Percentiles rank a stretch among this genome's conserved stretches.
phyloP scores from a whole-genome alignment of 2,888 invertebrate genomes.

The Halocaridina rubra region DNA sequence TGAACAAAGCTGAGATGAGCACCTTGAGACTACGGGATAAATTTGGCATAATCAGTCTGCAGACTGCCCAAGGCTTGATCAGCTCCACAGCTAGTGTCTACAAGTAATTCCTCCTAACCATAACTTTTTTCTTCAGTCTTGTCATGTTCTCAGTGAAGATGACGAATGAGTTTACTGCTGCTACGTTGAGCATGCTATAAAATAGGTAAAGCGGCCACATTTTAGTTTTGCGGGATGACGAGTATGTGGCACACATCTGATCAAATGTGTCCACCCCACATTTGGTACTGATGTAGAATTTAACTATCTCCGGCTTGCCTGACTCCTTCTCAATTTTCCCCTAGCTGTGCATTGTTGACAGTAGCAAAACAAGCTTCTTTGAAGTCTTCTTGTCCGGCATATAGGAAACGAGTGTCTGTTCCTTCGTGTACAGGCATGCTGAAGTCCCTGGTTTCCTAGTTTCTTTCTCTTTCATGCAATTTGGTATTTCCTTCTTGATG shows the following conservation, averaged over 20 bases:
- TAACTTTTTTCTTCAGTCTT: background rate
- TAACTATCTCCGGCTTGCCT: conserved; percentile 29
- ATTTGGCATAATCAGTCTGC: background rate
- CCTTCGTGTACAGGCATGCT: background rate
- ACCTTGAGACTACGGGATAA: background rate
- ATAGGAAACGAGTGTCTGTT: conserved; percentile 5
- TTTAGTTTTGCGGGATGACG: background rate
- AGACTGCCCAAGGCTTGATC: background rate
- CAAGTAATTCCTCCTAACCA: background rate
- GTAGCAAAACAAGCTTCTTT: conserved; percentile 2
- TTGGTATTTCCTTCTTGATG: conserved; percentile 1
- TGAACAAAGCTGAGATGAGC: background rate
- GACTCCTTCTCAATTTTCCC: background rate
- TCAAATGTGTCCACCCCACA: conserved; percentile 30
- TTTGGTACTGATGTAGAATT: conserved; percentile 33
- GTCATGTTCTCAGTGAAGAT: background rate
- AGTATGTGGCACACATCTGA: conserved; percentile 27
- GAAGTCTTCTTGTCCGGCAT: background rate
- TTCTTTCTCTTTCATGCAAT: background rate
- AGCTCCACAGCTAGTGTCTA: background rate
- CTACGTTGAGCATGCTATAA: background rate
- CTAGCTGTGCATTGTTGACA: conserved; percentile 19
- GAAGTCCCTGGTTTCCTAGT: background rate
- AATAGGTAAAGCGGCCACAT: background rate
- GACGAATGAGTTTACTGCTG: conserved; percentile 2